Evolutionary conservation across 2,797 vertebrate species (phyloP).

Genomic region (Enteromius paludinosus): DNA sequence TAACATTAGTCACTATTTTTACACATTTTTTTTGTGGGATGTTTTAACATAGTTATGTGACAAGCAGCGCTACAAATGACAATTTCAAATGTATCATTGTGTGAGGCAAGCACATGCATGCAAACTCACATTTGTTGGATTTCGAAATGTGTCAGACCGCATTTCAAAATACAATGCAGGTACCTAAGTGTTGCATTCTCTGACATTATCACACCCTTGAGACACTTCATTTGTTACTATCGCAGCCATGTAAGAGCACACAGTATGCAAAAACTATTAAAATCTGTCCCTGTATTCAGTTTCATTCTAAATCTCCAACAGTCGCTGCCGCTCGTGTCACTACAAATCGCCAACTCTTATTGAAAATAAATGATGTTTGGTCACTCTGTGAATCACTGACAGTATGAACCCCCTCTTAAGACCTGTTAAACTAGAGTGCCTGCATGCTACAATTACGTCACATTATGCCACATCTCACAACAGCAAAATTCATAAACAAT

Average conservation of each 20-base stretch:
- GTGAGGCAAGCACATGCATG: neutral
- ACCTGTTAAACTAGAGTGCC: neutral
- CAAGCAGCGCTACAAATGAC: neutral
- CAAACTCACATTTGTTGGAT: neutral
- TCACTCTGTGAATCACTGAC: neutral
- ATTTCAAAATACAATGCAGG: neutral
- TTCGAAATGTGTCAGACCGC: neutral
- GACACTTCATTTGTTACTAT: neutral
- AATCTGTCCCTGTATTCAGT: neutral
- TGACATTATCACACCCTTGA: neutral
- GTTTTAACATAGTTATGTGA: neutral
- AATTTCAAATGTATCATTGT: neutral
- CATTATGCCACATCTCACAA: neutral
- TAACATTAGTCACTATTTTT: slow-evolving; percentile 14
- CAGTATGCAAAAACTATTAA: neutral
- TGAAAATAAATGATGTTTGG: slow-evolving; percentile 2
- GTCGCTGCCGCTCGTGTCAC: neutral
- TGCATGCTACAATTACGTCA: neutral
- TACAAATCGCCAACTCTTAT: neutral
- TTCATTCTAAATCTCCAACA: neutral
- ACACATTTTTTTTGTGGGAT: neutral
- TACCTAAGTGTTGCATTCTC: neutral
- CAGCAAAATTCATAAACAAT: neutral
- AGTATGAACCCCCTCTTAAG: neutral
- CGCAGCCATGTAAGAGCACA: neutral